A percentile compares a stretch with the other conserved stretches of the same genome.
phyloP scores from a whole-genome alignment of 2,113 vertebrate genomes.

The Paralichthys olivaceus region DNA sequence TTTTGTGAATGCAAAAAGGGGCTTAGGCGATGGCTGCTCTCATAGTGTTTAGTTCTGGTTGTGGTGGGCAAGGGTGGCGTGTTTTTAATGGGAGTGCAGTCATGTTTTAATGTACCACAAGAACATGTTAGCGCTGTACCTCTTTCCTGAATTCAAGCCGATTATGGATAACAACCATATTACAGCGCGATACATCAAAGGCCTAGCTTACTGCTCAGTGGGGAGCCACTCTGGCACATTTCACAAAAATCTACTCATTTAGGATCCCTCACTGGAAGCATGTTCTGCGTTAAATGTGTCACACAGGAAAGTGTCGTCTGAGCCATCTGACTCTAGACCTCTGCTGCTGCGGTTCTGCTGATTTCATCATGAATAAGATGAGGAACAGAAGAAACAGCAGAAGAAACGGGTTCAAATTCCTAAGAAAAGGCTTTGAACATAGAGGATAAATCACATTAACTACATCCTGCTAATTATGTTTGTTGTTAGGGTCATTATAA shows the following conservation, averaged over 20 bases:
- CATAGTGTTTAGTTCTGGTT: constrained; percentile 58
- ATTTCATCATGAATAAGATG: constrained; percentile 74
- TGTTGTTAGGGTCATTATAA: neutral
- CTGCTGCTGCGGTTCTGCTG: constrained; percentile 82
- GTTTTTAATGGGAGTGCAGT: constrained; percentile 53
- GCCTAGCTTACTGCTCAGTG: constrained; percentile 92
- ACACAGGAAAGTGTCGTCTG: constrained; percentile 92
- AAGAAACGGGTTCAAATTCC: constrained; percentile 5
- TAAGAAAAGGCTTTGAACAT: constrained; percentile 3
- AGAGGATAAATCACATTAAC: neutral
- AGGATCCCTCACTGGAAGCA: constrained; percentile 93
- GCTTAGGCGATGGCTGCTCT: constrained; percentile 22
- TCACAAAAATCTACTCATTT: constrained; percentile 91
- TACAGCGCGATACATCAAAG: constrained; percentile 92
- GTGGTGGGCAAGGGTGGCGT: constrained; percentile 37
- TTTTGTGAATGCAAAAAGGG: constrained; percentile 17
- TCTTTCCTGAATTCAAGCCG: constrained; percentile 96
- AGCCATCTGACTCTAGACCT: constrained; percentile 91
- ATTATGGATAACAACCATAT: constrained; percentile 99
- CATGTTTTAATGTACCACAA: constrained; percentile 72
- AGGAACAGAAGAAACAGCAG: constrained; percentile 27
- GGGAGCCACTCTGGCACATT: constrained; percentile 97
- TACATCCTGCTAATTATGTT: neutral
- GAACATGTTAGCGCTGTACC: constrained; percentile 88
- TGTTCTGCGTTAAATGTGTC: constrained; percentile 97